Conservation (phyloP, 2,113 vertebrate genomes). For the Progne subis region DNA sequence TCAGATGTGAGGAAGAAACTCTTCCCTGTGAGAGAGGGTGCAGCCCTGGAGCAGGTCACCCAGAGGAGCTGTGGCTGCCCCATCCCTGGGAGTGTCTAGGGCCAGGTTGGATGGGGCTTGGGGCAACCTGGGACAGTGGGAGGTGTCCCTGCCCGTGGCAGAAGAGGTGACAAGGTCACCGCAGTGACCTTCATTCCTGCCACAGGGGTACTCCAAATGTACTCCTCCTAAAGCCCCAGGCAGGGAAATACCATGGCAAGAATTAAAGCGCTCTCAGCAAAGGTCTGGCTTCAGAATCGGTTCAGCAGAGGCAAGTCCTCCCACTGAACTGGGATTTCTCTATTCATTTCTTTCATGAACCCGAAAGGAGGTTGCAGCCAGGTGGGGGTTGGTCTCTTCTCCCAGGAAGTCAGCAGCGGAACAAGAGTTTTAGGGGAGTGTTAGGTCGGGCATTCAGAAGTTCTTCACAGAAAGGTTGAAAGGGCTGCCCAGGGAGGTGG, state of each 20-base stretch:
- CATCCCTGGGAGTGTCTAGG: background rate
- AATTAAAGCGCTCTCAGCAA: background rate
- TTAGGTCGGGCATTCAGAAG: background rate
- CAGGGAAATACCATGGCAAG: background rate
- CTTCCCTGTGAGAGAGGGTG: background rate
- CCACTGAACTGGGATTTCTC: background rate
- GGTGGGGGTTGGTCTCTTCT: fast-evolving
- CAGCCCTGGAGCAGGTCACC: fast-evolving
- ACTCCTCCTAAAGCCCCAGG: background rate
- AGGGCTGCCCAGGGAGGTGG: background rate
- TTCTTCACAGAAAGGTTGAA: background rate
- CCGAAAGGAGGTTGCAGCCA: background rate
- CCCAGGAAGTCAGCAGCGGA: background rate
- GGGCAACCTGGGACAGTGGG: fast-evolving
- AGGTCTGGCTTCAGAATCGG: background rate
- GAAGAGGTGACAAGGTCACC: background rate
- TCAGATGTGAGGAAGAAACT: background rate
- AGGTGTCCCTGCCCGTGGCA: background rate
- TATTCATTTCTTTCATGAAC: background rate
- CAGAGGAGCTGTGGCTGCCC: background rate
- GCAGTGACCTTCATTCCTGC: background rate
- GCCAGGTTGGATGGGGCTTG: background rate
- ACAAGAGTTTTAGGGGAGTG: background rate
- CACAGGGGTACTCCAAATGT: background rate
- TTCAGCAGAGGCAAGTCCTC: background rate